Conservation (phyloP, 2,113 vertebrate genomes). For the Rostratula benghalensis region DNA sequence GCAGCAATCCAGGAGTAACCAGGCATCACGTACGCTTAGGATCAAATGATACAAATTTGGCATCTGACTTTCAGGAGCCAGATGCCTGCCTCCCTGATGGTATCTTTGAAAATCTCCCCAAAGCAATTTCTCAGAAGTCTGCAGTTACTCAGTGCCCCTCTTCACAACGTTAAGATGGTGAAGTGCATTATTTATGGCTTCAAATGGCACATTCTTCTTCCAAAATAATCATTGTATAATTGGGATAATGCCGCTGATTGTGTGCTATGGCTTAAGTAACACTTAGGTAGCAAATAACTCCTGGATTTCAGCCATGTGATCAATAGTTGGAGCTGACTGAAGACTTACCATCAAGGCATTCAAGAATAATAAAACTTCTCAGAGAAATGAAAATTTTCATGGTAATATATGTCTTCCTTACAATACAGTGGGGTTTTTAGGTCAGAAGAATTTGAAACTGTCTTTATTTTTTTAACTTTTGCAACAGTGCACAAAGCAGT, state of each 20-base stretch:
- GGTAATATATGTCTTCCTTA: neutral
- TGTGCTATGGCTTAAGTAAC: neutral
- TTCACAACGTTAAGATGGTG: neutral
- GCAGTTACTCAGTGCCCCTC: neutral
- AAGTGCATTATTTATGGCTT: constrained; percentile 53
- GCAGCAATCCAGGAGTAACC: neutral
- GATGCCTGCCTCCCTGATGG: neutral
- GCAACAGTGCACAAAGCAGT: neutral
- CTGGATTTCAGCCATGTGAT: constrained; percentile 17
- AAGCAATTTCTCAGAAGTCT: constrained; percentile 40
- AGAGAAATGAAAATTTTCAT: neutral
- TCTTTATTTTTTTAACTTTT: neutral
- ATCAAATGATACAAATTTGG: neutral
- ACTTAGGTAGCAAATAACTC: constrained; percentile 1
- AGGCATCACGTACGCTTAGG: neutral
- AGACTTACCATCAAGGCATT: constrained; percentile 8
- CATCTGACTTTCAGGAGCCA: neutral
- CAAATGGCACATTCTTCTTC: constrained; percentile 12
- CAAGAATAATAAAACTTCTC: neutral
- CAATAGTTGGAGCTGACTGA: neutral
- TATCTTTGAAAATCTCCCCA: neutral
- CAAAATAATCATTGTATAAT: neutral
- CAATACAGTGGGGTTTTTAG: neutral
- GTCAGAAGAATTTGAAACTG: neutral
- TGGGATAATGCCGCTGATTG: neutral